These are phyloP conservation scores for Bubo bubo DNA, from an alignment of 2,113 vertebrate genomes.

Conservation along the genomic window DNA sequence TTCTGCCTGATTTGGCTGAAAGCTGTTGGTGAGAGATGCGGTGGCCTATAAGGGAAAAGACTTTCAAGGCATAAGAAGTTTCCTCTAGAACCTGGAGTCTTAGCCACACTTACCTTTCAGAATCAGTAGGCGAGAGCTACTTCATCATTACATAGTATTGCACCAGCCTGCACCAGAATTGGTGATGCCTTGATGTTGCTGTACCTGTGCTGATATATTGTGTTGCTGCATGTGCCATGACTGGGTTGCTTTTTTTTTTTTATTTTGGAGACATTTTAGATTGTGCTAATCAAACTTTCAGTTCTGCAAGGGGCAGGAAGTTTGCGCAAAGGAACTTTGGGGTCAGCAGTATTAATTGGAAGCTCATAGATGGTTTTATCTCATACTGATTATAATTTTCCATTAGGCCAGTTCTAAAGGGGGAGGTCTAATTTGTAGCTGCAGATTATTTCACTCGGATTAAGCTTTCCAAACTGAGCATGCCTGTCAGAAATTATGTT, in stretches of 20 bases:
- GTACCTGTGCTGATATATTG: not conserved
- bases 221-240: fast-evolving
- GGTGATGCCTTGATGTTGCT: not conserved
- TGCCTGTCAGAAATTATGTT: not conserved
- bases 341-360: not conserved
- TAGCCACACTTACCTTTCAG: not conserved
- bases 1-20: slow-evolving; percentile 24
- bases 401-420: not conserved
- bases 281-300: not conserved
- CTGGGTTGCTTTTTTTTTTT: not conserved
- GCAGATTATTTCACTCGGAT: not conserved
- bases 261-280: not conserved
- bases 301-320: not conserved
- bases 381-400: not conserved
- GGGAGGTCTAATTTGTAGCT: not conserved
- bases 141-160: not conserved
- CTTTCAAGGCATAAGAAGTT: not conserved
- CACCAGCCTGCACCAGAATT: not conserved
- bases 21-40: not conserved
- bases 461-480: not conserved
- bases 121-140: not conserved
- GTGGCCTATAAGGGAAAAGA: not conserved
- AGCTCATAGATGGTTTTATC: not conserved
- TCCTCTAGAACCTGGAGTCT: not conserved
- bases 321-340: not conserved